Base-by-base conservation (phyloP, 2,113 vertebrate genomes). In the Psilopogon haemacephalus region DNA sequence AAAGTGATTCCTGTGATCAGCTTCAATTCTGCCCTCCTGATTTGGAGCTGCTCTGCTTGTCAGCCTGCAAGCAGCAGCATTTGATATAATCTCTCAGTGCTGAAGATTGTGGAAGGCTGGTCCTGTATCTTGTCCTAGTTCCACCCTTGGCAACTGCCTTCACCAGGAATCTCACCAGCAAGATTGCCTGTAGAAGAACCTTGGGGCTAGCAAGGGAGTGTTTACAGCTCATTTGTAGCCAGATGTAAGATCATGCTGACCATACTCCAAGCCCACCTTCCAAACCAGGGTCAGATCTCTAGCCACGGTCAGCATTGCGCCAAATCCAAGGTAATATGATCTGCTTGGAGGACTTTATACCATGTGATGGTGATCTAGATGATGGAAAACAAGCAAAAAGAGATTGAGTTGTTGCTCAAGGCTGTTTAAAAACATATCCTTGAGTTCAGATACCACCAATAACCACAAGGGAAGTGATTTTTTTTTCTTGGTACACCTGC, bases 401-500 rank as follows among this genome's bases (percentile, higher is more conserved):
- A 60, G 17, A 33, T 6, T 50, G 33, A 63, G 21, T 42, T 60
- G 33, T 59, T 75, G 28, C 23, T 60, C 1, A 2, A 67, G 21
- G 24, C 15, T 82, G 7, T 54, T 67, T 69, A 72, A 26, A 72
- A 13, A 5, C 17, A 74, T 52, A 52, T 56, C 16, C 30, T 55
- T 67, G 32, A 75, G 27, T 33, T 24, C 65, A 86, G 55, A 60
- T 84, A 79, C 15, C 27, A 19, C 35, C 19, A 40, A 21, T 37
- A 84, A 56, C 14, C 58, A 65, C 38, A 86, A 71, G 16, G n/a
- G n/a, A 65, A 17, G 32, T 84, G 63, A 82, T 23, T 4, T 63
- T 73, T 87, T 86, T 76, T n/a, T n/a, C 37, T 88, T 93, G 90
- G 58, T 89, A 59, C 14, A 5, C 13, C 5, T 93, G 86, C 92